Percentiles rank a stretch among this genome's conserved stretches.
phyloP scores from a whole-genome alignment of 2,113 vertebrate genomes.

The Ageneiosus marmoratus region DNA sequence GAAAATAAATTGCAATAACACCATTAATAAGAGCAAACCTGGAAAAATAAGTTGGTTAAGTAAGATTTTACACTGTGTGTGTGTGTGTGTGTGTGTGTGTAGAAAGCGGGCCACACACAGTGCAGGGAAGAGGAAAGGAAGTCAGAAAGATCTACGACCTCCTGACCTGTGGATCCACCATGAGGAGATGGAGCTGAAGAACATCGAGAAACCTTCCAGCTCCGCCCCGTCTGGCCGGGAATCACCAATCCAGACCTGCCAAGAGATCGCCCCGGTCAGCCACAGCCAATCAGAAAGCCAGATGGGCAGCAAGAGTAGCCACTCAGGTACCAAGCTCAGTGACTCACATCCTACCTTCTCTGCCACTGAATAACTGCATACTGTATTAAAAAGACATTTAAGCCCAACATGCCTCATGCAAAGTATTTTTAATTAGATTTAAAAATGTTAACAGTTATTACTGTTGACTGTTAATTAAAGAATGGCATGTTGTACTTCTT shows the following conservation, averaged over 20 bases:
- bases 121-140: slow-evolving; percentile 86
- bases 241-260: slow-evolving; percentile 83
- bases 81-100: slow-evolving; percentile 13
- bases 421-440: too few species aligned
- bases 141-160: slow-evolving; percentile 91
- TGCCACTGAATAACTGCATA: background rate
- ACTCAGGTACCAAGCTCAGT: slow-evolving; percentile 76
- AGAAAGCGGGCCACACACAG: slow-evolving; percentile 90
- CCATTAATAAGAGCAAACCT: too few species aligned
- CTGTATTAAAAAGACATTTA: background rate
- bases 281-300: slow-evolving; percentile 93
- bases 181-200: slow-evolving; percentile 97
- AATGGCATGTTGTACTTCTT: background rate
- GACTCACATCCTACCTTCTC: background rate
- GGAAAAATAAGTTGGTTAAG: background rate
- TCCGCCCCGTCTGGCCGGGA: slow-evolving; percentile 76
- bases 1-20: too few species aligned
- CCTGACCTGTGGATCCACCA: slow-evolving; percentile 97
- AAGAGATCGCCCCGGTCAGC: slow-evolving; percentile 85
- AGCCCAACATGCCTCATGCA: background rate
- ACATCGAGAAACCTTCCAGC: slow-evolving; percentile 85
- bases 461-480: background rate
- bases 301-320: slow-evolving; percentile 88
- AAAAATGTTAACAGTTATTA: too few species aligned
- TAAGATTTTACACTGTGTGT: background rate